Base-by-base conservation (phyloP, 2,797 vertebrate genomes). In the Salmo trutta region DNA sequence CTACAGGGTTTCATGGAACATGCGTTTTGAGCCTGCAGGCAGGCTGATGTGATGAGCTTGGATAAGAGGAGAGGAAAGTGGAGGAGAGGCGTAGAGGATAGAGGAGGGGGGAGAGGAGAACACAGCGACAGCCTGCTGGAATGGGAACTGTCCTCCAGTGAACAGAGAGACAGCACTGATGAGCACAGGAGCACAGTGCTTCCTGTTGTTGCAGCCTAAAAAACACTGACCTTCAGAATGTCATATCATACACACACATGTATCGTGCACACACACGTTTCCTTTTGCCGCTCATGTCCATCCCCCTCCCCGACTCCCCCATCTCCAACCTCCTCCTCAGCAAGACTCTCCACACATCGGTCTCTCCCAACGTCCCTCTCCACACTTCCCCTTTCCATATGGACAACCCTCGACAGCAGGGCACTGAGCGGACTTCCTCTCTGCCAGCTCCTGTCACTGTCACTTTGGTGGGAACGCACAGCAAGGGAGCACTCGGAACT, bases 141-240 rank as follows among this genome's bases (percentile, higher is more conserved):
- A 68, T 67, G 66, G 4, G 41, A 47, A 16, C 3, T 24, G 21
- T 62, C n/a, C n/a, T 62, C 59, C 59, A 64, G 21, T 24, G 59
- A 24, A 64, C 5, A 64, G 21, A 59, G 19, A 24, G 24, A 68
- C 29, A n/a, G 16, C 12, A 36, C 67, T 10, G 16, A 54, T n/a
- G 54, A 71, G 41, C 67, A n/a, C 16, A 5, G 17, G 10, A 52
- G 70, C 47, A 24, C 4, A 72, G 70, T 31, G 71, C 65, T 79
- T 84, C 83, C 83, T 75, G 77, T 87, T 79, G 70, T 79, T 87
- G 71, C 62, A 47, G 69, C 21, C 71, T 53, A 75, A 69, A 52
- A 69, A 78, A 74, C 67, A 70, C 52, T 52, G 79, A 78, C 78
- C 80, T 84, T 78, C 74, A 75, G 71, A 79, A 78, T 52, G 73